Evolutionary conservation across 2,113 vertebrate species (phyloP), one percentile per base, ranked within the genome.

Genomic region (Hemibagrus wyckioides): DNA sequence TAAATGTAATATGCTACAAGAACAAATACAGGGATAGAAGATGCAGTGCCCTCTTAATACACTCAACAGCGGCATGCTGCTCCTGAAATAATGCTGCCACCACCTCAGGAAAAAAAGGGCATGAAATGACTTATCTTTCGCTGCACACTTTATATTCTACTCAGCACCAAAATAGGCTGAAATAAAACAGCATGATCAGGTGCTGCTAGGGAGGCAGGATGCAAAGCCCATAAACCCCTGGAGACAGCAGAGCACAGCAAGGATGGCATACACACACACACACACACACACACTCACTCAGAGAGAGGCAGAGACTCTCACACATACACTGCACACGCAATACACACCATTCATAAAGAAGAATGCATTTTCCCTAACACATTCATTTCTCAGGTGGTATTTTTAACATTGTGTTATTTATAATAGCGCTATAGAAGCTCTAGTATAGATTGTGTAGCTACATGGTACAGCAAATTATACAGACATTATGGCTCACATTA

Each of bases 91-190:
- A 80, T 80, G 33, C 57, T 80, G 59, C 30, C 36, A 79, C 33
- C 25, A 69, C 33, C 8, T 21, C 76, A 67, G 61, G 61, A 41
- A 80, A 80, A 85, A 28, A 85, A 25, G 56, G 28, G 30, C 33
- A 63, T 65, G 57, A 65, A 85, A 85, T 77, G 52, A 77, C 84
- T 77, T 77, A 85, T 79, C 73, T 77, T 63, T 85, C 7, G 52
- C 44, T 67, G 33, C 48, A 86, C 85, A 80, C 76, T 80, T 69
- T 86, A 80, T 86, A 86, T 67, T 86, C 76, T 69, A 80, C 85
- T 80, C 61, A 80, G 48, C 85, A 69, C 44, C 33, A 69, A 85
- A 80, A 86, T 19, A 86, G 85, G 57, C 44, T 77, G 25, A 80
- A 86, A 86, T 80, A 52, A 86, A 86, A 80, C 56, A 39, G 57